Conservation (phyloP, 92 coral and sea anemone species). For the Parazoanthus darwini region DNA sequence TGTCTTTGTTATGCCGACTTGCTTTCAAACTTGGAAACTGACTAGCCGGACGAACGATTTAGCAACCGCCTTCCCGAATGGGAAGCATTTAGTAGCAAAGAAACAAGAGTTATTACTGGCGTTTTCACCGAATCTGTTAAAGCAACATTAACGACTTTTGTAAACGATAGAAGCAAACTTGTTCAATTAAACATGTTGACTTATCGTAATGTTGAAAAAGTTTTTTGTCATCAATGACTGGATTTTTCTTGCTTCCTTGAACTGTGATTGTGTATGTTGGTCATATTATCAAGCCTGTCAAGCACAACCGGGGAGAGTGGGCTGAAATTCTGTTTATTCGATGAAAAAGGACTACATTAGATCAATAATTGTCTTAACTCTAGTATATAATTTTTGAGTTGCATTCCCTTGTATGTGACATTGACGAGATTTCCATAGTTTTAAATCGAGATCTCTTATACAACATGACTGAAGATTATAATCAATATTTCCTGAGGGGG, state of each 20-base stretch:
- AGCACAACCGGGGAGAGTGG: neutral
- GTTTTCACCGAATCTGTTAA: neutral
- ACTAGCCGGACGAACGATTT: neutral
- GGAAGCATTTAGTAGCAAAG: neutral
- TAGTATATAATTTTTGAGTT: neutral
- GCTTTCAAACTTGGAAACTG: neutral
- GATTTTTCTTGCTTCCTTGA: neutral
- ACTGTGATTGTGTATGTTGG: neutral
- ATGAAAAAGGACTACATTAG: neutral
- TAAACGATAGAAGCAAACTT: slow-evolving; percentile 4
- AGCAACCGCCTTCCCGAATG: neutral
- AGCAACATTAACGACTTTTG: slow-evolving; percentile 19
- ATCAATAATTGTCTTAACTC: neutral
- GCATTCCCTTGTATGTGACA: neutral
- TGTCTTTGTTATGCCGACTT: neutral
- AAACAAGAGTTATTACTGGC: neutral
- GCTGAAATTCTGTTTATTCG: neutral
- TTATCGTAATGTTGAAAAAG: slow-evolving; percentile 18
- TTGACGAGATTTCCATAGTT: neutral
- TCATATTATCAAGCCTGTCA: neutral
- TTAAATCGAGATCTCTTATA: neutral
- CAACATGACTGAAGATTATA: neutral
- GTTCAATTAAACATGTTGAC: slow-evolving; percentile 29
- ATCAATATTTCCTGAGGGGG: neutral
- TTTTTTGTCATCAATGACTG: neutral